Base-by-base conservation (phyloP, 2,797 vertebrate species). In the Geotrypetes seraphini region DNA sequence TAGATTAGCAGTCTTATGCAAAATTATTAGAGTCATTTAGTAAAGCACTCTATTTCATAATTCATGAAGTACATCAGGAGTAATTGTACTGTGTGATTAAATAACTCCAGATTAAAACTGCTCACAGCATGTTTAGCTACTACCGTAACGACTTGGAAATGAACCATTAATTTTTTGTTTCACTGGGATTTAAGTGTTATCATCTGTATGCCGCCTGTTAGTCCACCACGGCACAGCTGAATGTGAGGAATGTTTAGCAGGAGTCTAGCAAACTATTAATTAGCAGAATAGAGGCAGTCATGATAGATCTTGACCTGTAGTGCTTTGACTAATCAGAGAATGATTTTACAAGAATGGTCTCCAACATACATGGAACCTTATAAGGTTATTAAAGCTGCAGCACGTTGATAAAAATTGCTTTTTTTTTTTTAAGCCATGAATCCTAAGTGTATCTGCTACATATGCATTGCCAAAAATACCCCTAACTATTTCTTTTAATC, bases 131-230 rank as follows among this genome's bases (percentile, higher is more conserved):
- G 69, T 63, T 61, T 75, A 47, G 69, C 54, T 52, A 45, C 39
- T 69, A 34, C 54, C 49, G 56, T 36, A 56, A 48, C 33, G 47
- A 48, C 23, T 36, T 63, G 49, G 44, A 66, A 73, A 67, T 60
- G 55, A 74, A 60, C 67, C 60, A 71, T 73, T 76, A 68, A 72
- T 74, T 71, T 69, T 66, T 44, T 50, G 28, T 73, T 69, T 71
- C 67, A 51, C 22, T 51, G 60, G 50, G 64, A 66, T 47, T 61
- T 60, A 54, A 28, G 37, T 67, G 36, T 56, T 60, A 65, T 64
- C 57, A 66, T 66, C 69, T 70, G 64, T 33, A 57, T 29, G 50
- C 57, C 59, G 43, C 63, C 54, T 63, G 48, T 55, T 50, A 63
- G 59, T 39, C 55, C 36, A 54, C 25, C 59, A 1, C 28, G 58